Evolutionary conservation across 1,140 invertebrate genomes (phyloP), one percentile per base, ranked within the genome.

Genomic region (Lordiphosa clarofinis): DNA sequence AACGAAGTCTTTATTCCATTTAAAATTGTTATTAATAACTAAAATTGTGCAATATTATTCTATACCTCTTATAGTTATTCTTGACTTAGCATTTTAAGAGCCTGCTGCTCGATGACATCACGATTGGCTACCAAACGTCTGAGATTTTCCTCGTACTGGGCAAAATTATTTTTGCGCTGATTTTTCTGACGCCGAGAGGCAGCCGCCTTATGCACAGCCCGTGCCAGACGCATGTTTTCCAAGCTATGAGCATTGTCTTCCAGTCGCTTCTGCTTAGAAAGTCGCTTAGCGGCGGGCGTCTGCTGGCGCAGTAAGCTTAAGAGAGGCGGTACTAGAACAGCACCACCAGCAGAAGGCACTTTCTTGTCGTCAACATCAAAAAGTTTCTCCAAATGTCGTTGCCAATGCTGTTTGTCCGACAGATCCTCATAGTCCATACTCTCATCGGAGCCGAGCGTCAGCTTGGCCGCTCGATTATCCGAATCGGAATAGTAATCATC

Each of bases 101-200:
- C 60, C 9, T 49, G 55, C 15, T 13, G 11, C 10, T 64, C 63
- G 15, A 66, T 64, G 8, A 15, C 33, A 56, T 64, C 63, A 1
- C 63, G 60, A 33, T 64, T 66, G 50, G 38, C 60, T 21, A 64
- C 37, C 8, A 66, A 46, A 13, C 19, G 38, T 1, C 19, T 33
- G 4, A 66, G n/a, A 1, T 21, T 42, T 1, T 4, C 13, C 33
- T 66, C 63, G 28, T 66, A 66, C 0, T 56, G 37, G 11, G 15
- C 31, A 37, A 38, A 64, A 0, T 24, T 19, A n/a, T 15, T n/a
- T 2, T 46, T n/a, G 4, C 1, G 43, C 3, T 0, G 10, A 7
- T 9, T 46, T 46, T 19, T n/a, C 13, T 31, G 11, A 12, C 43
- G 24, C 1, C 43, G 43, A 13, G 43, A 24, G 11, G 24, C 43